Evolutionary conservation across 1,140 invertebrate species (phyloP).

Genomic region (Oncopodura yosiiana): DNA sequence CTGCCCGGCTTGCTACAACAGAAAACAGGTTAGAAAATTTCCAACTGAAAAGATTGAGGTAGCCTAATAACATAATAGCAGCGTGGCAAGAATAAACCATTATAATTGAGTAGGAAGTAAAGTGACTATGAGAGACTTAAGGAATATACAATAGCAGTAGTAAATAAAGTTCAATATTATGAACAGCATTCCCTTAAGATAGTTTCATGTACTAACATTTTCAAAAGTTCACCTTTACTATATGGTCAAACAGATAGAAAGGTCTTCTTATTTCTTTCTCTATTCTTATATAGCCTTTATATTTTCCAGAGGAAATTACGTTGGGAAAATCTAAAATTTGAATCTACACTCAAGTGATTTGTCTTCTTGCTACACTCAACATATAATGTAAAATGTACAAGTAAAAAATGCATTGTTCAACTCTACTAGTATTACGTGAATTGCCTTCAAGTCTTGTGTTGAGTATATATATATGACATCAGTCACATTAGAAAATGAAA

Average conservation of each 20-base stretch:
- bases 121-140: not conserved
- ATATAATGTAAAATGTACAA: too few relatives aligned
- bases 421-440: too few relatives aligned
- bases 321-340: constrained; percentile 23
- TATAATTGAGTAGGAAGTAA: constrained; percentile 8
- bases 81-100: constrained; percentile 14
- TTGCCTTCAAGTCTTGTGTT: too few relatives aligned
- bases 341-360: constrained; percentile 9
- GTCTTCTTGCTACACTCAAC: not conserved
- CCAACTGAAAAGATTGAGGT: constrained; percentile 14
- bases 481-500: too few relatives aligned
- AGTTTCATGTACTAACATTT: too few relatives aligned
- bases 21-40: constrained; percentile 14
- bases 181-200: too few relatives aligned
- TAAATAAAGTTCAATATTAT: not conserved
- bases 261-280: too few relatives aligned
- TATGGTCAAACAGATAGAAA: too few relatives aligned
- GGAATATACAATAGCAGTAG: not conserved
- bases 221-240: too few relatives aligned
- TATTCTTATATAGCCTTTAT: too few relatives aligned
- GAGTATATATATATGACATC: too few relatives aligned
- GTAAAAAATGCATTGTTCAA: too few relatives aligned
- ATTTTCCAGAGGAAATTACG: constrained; percentile 22
- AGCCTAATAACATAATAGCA: constrained; percentile 23
- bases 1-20: not conserved